These are phyloP conservation scores for Ceratosolen fusciceps DNA, from an alignment of 1,140 invertebrate genomes.

Conservation along the genomic window DNA sequence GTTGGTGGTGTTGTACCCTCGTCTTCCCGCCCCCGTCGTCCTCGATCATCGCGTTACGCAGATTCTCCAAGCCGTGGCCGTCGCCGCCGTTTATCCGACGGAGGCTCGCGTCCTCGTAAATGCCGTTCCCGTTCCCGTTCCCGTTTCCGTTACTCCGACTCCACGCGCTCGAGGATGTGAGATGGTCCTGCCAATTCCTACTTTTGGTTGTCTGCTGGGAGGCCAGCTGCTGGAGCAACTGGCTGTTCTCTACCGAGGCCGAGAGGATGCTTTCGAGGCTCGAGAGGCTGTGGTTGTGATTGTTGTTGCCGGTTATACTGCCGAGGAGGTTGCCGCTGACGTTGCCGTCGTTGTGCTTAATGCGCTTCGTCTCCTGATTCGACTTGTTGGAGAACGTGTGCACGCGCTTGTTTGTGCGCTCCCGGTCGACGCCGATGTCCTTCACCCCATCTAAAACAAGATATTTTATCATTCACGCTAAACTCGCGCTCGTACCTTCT, in stretches of 20 bases:
- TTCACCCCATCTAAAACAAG: constrained; percentile 2
- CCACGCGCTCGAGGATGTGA: constrained; percentile 48
- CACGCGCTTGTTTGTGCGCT: constrained; percentile 59
- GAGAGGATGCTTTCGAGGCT: constrained; percentile 45
- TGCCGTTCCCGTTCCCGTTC: constrained; percentile 14
- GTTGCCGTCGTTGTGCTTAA: constrained; percentile 52
- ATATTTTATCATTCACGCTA: background rate
- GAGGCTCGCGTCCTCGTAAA: constrained; percentile 32
- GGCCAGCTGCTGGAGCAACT: constrained; percentile 72
- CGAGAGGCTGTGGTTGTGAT: constrained; percentile 1
- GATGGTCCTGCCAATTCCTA: constrained; percentile 48
- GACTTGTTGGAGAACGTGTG: constrained; percentile 51
- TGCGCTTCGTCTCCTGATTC: constrained; percentile 54
- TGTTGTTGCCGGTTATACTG: background rate
- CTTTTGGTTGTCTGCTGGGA: constrained; percentile 64
- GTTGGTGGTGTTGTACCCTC: constrained; percentile 7
- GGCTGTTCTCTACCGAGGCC: constrained; percentile 52
- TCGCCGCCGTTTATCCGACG: too few relatives aligned
- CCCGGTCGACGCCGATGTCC: constrained; percentile 32
- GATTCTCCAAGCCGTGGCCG: too few relatives aligned
- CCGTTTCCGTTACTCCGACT: constrained; percentile 2
- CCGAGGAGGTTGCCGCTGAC: constrained; percentile 16
- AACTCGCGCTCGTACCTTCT: too few relatives aligned
- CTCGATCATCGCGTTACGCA: background rate
- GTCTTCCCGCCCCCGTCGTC: constrained; percentile 40